phyloP scores from a whole-genome alignment of 2,797 vertebrate species.

The Enteromius viviparus region DNA sequence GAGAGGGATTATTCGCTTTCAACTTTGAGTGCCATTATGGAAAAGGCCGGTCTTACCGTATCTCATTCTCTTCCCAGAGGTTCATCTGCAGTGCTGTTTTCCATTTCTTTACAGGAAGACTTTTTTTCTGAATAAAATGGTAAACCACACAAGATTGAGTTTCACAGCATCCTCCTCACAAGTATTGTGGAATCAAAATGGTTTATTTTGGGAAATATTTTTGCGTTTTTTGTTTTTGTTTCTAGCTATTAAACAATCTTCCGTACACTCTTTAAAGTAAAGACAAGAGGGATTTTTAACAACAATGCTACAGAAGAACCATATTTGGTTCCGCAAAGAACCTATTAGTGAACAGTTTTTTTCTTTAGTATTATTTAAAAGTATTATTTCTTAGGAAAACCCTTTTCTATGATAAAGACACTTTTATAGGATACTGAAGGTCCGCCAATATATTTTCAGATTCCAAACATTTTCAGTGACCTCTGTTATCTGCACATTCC shows the following conservation, averaged over 20 bases:
- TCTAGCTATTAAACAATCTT: not conserved
- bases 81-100: conserved; percentile 63
- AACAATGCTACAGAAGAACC: not conserved
- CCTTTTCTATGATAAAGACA: not conserved
- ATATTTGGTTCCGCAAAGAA: not conserved
- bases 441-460: not conserved
- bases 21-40: conserved; percentile 66
- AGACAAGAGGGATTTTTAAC: not conserved
- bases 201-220: conserved; percentile 38
- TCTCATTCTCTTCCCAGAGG: conserved; percentile 66
- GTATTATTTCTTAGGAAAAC: not conserved
- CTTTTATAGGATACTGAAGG: not conserved
- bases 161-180: conserved; percentile 54
- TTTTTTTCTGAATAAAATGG: conserved; percentile 41
- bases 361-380: not conserved
- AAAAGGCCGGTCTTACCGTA: conserved; percentile 56
- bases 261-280: not conserved
- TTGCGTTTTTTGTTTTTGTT: too few relatives aligned
- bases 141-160: conserved; percentile 64
- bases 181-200: conserved; percentile 26
- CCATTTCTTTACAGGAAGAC: conserved; percentile 58
- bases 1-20: conserved; percentile 49
- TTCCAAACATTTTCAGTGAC: not conserved
- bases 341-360: not conserved
- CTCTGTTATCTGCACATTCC: not conserved